Evolutionary conservation across 2,797 vertebrate genomes (phyloP).

Genomic region (Melanotaenia maccullochi): DNA sequence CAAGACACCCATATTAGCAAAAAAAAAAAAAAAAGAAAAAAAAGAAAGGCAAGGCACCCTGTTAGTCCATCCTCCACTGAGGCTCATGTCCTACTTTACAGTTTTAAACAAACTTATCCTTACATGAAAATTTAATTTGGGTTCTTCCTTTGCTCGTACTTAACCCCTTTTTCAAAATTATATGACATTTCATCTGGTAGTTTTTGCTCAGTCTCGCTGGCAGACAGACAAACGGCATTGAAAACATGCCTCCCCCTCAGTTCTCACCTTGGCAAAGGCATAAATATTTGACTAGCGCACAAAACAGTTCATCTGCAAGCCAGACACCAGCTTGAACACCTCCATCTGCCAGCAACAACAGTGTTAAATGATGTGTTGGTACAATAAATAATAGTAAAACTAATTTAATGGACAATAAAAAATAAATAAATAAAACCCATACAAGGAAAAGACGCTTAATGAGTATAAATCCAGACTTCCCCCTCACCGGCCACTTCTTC

Average conservation of each 20-base stretch:
- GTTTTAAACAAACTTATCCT: constrained; percentile 1
- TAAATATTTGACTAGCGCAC: constrained; percentile 13
- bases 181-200: background rate
- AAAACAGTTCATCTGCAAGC: constrained; percentile 4
- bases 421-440: background rate
- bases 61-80: background rate
- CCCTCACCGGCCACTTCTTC: no score
- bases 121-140: background rate
- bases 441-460: background rate
- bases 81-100: background rate
- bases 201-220: background rate
- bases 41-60: background rate
- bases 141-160: background rate
- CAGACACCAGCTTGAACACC: constrained; percentile 3
- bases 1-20: background rate
- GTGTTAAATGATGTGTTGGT: constrained; percentile 3
- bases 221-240: background rate
- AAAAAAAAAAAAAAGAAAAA: no score
- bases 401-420: background rate
- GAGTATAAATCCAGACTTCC: background rate
- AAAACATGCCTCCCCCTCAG: constrained; percentile 1
- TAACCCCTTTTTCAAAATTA: background rate
- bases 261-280: constrained; percentile 7
- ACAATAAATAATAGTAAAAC: constrained; percentile 2
- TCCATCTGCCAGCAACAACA: constrained; percentile 19